phyloP scores from a whole-genome alignment of 1,140 invertebrate species.

The Oryzaephilus surinamensis region DNA sequence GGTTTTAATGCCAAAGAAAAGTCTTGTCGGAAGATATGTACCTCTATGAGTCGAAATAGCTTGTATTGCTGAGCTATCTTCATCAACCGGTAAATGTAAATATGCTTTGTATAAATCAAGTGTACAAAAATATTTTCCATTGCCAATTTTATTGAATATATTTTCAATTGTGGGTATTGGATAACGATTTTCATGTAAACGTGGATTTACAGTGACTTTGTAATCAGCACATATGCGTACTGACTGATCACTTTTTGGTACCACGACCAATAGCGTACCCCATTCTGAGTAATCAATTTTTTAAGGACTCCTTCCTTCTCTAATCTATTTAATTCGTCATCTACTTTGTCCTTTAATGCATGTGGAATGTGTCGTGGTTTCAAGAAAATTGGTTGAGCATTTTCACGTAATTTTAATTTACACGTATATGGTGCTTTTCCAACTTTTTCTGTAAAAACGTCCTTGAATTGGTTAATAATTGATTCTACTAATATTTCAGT shows the following conservation, averaged over 20 bases:
- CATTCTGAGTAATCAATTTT: conserved; percentile 28
- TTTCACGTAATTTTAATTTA: no score
- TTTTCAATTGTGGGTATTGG: conserved; percentile 18
- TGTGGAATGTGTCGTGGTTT: no score
- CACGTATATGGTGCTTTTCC: no score
- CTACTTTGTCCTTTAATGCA: no score
- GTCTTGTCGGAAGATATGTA: conserved; percentile 21
- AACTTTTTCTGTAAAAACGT: no score
- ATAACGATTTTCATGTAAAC: conserved; percentile 11
- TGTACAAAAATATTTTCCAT: conserved; percentile 11
- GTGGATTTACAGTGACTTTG: conserved; percentile 18
- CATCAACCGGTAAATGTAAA: conserved; percentile 19
- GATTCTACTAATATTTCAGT: no score
- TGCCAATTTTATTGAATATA: conserved; percentile 11
- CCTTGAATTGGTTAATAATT: no score
- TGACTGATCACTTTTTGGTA: conserved; percentile 31
- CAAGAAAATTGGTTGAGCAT: no score
- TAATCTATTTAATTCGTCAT: no score
- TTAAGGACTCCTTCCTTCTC: no score
- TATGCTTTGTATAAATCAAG: conserved; percentile 25
- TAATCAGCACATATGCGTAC: conserved; percentile 34
- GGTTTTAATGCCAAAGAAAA: no score
- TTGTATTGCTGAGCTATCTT: conserved; percentile 1
- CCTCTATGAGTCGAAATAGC: conserved; percentile 5
- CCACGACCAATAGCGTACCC: conserved; percentile 33